These are phyloP conservation scores for Drosophila prosaltans DNA, from an alignment of 1,140 invertebrate species.

Conservation along the genomic window DNA sequence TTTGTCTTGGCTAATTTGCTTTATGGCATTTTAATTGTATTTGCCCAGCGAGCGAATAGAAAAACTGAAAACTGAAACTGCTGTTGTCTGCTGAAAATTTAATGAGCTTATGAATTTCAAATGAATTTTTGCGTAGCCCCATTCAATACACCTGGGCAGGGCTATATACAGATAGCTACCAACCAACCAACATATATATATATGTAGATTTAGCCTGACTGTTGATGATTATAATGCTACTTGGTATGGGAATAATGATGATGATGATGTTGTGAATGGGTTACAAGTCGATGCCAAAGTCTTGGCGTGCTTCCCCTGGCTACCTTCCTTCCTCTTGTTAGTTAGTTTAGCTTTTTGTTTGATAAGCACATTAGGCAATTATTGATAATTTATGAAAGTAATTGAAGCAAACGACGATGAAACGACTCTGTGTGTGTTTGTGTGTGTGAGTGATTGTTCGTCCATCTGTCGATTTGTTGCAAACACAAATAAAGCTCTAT, in stretches of 20 bases:
- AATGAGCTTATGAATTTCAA: conserved; percentile 78
- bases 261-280: not conserved
- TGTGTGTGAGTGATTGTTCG: conserved; percentile 31
- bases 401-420: conserved; percentile 48
- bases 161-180: not conserved
- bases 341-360: conserved; percentile 4
- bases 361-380: conserved; percentile 70
- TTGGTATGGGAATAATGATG: not conserved
- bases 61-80: conserved; percentile 29
- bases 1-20: conserved; percentile 81
- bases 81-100: conserved; percentile 67
- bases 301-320: conserved; percentile 27
- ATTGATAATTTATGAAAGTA: conserved; percentile 76
- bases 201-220: conserved; percentile 7
- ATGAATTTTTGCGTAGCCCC: conserved; percentile 44
- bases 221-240: not conserved
- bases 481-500: conserved; percentile 59
- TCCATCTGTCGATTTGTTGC: conserved; percentile 28
- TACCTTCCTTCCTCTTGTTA: too few species aligned
- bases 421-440: not conserved
- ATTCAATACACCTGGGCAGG: conserved; percentile 40
- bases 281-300: conserved; percentile 6
- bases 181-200: not conserved
- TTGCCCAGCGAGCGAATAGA: conserved; percentile 53
- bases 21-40: conserved; percentile 82